phyloP scores from a whole-genome alignment of 2,888 invertebrate genomes.

The Iphiclides podalirius region DNA sequence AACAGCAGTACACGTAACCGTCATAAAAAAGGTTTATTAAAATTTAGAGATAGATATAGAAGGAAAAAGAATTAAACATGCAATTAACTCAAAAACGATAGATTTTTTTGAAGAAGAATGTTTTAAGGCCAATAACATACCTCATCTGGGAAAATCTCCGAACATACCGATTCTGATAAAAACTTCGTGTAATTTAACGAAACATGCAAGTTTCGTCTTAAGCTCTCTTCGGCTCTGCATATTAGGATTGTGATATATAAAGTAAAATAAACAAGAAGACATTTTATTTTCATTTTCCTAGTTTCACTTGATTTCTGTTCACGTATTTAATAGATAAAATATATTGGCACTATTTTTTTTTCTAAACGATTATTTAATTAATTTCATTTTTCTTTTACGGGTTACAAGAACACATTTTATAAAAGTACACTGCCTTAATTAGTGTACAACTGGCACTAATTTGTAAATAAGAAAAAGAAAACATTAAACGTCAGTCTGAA shows the following conservation, averaged over 20 bases:
- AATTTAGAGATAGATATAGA: too few species aligned
- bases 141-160: slow-evolving; percentile 20
- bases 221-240: slow-evolving; percentile 17
- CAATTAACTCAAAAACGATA: too few species aligned
- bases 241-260: slow-evolving; percentile 1
- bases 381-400: background rate
- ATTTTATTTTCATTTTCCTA: background rate
- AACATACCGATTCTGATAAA: slow-evolving; percentile 29
- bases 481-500: slow-evolving; percentile 5
- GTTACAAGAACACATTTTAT: background rate
- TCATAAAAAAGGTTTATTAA: too few species aligned
- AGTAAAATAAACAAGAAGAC: slow-evolving; percentile 2
- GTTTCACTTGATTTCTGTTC: background rate
- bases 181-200: slow-evolving; percentile 22
- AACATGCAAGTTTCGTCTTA: slow-evolving; percentile 25
- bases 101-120: too few species aligned
- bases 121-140: too few species aligned
- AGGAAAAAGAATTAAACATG: too few species aligned
- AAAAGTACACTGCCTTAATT: too few species aligned
- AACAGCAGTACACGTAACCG: too few species aligned
- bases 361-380: background rate
- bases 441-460: background rate
- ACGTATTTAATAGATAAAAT: background rate
- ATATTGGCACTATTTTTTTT: background rate
- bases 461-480: slow-evolving; percentile 9